A percentile compares a stretch with the other conserved stretches of the same genome.
phyloP scores from a whole-genome alignment of 1,140 invertebrate species.

The Phymorhynchus buccinoides region DNA sequence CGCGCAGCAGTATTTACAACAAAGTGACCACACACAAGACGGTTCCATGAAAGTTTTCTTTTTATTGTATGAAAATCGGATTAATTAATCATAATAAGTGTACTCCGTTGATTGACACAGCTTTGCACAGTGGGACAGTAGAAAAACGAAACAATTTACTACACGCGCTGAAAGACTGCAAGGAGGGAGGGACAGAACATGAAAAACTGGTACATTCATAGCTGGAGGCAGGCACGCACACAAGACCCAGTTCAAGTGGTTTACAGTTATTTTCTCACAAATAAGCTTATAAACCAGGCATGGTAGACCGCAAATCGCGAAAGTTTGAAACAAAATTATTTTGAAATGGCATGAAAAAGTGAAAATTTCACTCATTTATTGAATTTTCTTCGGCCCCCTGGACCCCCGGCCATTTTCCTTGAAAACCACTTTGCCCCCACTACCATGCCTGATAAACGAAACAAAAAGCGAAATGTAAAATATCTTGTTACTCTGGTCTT shows the following conservation, averaged over 20 bases:
- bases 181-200: neutral
- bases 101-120: conserved; percentile 5
- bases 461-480: no score
- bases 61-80: conserved; percentile 40
- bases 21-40: no score
- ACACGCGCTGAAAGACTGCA: conserved; percentile 5
- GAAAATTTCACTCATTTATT: neutral
- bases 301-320: no score
- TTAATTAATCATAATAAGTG: conserved; percentile 25
- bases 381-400: no score
- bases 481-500: no score
- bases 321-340: no score
- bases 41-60: neutral
- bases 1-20: no score
- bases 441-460: no score
- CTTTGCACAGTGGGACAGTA: conserved; percentile 24
- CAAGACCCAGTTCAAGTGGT: neutral
- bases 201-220: neutral
- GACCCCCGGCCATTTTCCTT: no score
- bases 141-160: conserved; percentile 4
- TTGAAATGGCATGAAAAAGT: neutral
- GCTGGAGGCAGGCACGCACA: neutral
- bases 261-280: neutral
- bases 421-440: no score
- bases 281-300: no score